phyloP scores from a whole-genome alignment of 2,113 vertebrate species.

The Perca flavescens region DNA sequence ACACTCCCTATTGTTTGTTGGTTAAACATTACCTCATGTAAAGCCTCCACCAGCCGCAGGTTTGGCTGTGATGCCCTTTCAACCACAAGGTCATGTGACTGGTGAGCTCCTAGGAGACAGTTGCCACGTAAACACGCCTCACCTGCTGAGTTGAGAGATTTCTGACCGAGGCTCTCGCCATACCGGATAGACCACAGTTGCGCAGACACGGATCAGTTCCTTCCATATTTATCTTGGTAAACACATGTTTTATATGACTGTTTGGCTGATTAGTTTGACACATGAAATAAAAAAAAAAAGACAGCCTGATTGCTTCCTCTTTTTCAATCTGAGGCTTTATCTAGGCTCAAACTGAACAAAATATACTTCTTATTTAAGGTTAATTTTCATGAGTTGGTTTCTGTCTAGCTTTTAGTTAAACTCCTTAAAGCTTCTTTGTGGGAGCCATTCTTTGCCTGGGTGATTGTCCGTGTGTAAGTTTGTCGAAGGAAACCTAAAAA shows the following conservation, averaged over 20 bases:
- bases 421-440: background rate
- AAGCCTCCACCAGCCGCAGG: constrained; percentile 62
- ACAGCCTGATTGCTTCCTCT: constrained; percentile 10
- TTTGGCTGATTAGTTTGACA: constrained; percentile 52
- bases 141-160: constrained; percentile 71
- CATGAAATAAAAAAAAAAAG: constrained; percentile 37
- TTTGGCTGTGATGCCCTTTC: constrained; percentile 54
- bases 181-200: constrained; percentile 54
- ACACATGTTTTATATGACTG: constrained; percentile 45
- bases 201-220: constrained; percentile 46
- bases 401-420: background rate
- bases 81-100: constrained; percentile 76
- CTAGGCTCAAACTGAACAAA: constrained; percentile 19
- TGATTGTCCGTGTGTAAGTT: constrained; percentile 18
- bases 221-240: constrained; percentile 62
- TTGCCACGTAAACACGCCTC: constrained; percentile 78
- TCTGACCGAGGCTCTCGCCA: constrained; percentile 43
- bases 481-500: constrained; percentile 39
- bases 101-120: constrained; percentile 60
- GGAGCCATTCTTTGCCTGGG: constrained; percentile 17
- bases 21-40: constrained; percentile 82
- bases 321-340: constrained; percentile 40
- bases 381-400: constrained; percentile 34
- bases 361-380: constrained; percentile 14
- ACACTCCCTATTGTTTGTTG: constrained; percentile 80